phyloP scores from a whole-genome alignment of 2,888 invertebrate species.

The Allolobophora icterica region DNA sequence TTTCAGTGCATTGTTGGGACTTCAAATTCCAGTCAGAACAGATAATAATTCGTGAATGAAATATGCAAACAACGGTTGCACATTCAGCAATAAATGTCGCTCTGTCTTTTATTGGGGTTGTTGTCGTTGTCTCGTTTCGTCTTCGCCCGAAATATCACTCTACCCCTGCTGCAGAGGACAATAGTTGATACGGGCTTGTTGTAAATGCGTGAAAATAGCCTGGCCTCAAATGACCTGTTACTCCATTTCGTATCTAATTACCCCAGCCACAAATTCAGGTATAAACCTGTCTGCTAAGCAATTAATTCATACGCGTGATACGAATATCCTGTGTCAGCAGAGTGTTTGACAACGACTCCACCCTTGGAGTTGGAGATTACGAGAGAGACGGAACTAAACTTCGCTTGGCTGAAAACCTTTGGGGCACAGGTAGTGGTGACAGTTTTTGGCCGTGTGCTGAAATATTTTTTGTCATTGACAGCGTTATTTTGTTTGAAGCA shows the following conservation, averaged over 20 bases:
- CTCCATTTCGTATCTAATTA: neutral
- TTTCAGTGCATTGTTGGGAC: neutral
- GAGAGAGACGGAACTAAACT: neutral
- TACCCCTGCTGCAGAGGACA: neutral
- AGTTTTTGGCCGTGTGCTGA: too few relatives aligned
- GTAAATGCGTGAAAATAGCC: too few relatives aligned
- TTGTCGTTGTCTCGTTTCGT: neutral
- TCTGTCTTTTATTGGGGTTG: neutral
- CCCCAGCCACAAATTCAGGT: constrained; percentile 1
- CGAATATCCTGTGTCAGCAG: neutral
- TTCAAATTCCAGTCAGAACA: neutral
- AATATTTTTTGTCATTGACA: too few relatives aligned
- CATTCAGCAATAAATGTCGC: neutral
- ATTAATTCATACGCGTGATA: neutral
- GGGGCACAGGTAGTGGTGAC: too few relatives aligned
- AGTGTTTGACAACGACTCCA: neutral
- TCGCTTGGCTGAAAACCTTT: neutral
- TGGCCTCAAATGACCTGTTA: neutral
- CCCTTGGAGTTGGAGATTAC: neutral
- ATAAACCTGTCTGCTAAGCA: neutral
- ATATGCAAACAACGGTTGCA: neutral
- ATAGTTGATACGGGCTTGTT: too few relatives aligned
- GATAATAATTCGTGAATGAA: neutral
- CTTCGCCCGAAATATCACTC: neutral
- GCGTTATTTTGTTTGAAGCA: too few relatives aligned